Base-by-base conservation (phyloP, 2,888 invertebrate genomes). In the Aleiodes alternator region DNA sequence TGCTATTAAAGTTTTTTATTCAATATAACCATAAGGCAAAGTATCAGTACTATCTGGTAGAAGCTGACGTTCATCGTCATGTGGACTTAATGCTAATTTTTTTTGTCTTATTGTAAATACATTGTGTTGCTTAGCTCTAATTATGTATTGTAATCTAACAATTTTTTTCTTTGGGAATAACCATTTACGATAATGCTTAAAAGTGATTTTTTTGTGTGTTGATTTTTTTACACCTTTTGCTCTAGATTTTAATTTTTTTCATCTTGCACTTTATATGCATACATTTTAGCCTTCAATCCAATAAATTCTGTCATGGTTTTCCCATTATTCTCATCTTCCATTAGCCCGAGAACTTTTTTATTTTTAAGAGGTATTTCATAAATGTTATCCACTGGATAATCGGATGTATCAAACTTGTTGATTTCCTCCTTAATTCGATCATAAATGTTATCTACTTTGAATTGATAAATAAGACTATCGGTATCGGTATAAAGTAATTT, bases 351-450 rank as follows among this genome's bases (percentile, higher is more conserved):
- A 5, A 72, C 59, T 51, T 72, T 72, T 61, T 80, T 78, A 75
- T 81, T 79, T 0, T 12, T 55, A 29, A 50, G 34, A 5, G 77
- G 76, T 12, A 79, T 73, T 23, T 56, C 48, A 51, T 76, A 79
- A 0, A 23, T 3, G 76, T 82, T 80, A 48, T 79, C 66, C 2
- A 6, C 73, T 23, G 23, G 23, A 23, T 23, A 1, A 23, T 23
- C 23, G 1, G 23, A 23, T 23, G 23, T 23, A 23, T 88, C 87
- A 79, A 87, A 88, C 64, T 76, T 78, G 38, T 77, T 11, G 9
- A 84, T 57, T 77, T 86, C 75, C 16, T 55, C 0, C 76, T 8
- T 80, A 16, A 78, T 78, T 11, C 16, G 8, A 34, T 76, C 72
- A 29, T 74, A 74, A 9, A 74, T 55, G 14, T 76, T 43, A 6